phyloP scores from a whole-genome alignment of 2,888 invertebrate genomes.

The Baccha elongata region DNA sequence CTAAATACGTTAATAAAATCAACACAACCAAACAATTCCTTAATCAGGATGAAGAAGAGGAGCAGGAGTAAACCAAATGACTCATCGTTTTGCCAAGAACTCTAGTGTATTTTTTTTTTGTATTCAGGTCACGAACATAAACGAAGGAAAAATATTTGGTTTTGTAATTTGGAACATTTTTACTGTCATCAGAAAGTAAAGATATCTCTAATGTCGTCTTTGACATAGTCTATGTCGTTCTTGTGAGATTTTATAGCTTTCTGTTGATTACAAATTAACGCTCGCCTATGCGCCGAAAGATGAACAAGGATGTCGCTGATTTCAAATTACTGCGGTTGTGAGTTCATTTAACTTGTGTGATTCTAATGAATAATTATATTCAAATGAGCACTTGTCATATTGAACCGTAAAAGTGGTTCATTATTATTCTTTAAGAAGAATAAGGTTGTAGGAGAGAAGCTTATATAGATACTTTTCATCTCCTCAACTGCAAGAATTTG shows the following conservation, averaged over 20 bases:
- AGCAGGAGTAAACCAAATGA: constrained; percentile 17
- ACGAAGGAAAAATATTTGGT: constrained; percentile 16
- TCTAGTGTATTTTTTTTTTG: too few species aligned
- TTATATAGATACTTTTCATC: too few species aligned
- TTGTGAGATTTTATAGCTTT: background rate
- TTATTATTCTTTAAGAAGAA: too few species aligned
- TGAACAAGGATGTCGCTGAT: constrained; percentile 19
- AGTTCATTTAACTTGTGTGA: background rate
- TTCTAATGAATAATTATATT: background rate
- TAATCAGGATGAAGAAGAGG: too few species aligned
- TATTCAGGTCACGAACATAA: constrained; percentile 23
- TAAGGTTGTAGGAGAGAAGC: too few species aligned
- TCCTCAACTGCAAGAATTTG: too few species aligned
- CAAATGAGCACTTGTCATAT: constrained; percentile 29
- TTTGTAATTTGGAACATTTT: constrained; percentile 23
- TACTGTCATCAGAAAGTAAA: constrained; percentile 4
- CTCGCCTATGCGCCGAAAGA: too few species aligned
- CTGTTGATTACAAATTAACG: constrained; percentile 22
- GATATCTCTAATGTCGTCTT: constrained; percentile 6
- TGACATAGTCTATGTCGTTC: background rate
- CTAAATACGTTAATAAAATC: constrained; percentile 5
- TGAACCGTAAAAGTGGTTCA: constrained; percentile 7
- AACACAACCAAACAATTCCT: constrained; percentile 2
- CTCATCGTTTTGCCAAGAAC: too few species aligned
- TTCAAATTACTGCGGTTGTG: background rate